These are phyloP conservation scores for Trachelus iudaicus DNA, from an alignment of 2,888 invertebrate genomes.

Conservation along the genomic window DNA sequence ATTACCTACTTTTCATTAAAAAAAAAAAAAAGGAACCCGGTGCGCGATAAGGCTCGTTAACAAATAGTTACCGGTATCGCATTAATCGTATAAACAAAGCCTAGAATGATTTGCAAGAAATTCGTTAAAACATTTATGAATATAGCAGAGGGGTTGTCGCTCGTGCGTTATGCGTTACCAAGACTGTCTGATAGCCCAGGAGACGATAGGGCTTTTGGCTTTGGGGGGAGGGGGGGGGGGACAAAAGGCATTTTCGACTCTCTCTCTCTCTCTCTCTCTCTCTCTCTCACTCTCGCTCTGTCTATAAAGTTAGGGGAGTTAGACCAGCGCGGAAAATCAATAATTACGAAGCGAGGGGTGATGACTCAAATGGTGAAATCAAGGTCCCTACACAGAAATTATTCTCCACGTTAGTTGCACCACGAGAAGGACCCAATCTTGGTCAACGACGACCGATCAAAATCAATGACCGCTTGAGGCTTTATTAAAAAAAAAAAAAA, in stretches of 20 bases:
- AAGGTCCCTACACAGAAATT: conserved; percentile 57
- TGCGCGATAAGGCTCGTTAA: background rate
- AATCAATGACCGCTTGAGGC: background rate
- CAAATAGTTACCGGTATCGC: background rate
- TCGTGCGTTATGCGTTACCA: conserved; percentile 45
- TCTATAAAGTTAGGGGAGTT: conserved; percentile 63
- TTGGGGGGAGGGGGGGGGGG: conserved; percentile 40
- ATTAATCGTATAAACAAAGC: background rate
- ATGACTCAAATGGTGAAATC: conserved; percentile 65
- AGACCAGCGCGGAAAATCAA: conserved; percentile 63
- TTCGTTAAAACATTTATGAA: conserved; percentile 48
- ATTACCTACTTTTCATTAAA: background rate
- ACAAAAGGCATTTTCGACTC: conserved; percentile 59
- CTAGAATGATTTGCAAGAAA: conserved; percentile 31
- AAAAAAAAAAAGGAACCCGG: background rate
- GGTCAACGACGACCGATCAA: background rate
- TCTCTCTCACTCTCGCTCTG: conserved; percentile 26
- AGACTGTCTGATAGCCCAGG: background rate
- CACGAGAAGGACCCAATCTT: background rate
- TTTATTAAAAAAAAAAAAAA: background rate
- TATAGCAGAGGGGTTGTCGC: conserved; percentile 31
- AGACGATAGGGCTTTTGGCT: background rate
- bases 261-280: conserved; percentile 38
- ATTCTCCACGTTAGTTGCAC: conserved; percentile 36
- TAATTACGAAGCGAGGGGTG: conserved; percentile 64